These are phyloP conservation scores for Loripinus fragilis DNA, from an alignment of 2,888 invertebrate genomes.

Conservation along the genomic window DNA sequence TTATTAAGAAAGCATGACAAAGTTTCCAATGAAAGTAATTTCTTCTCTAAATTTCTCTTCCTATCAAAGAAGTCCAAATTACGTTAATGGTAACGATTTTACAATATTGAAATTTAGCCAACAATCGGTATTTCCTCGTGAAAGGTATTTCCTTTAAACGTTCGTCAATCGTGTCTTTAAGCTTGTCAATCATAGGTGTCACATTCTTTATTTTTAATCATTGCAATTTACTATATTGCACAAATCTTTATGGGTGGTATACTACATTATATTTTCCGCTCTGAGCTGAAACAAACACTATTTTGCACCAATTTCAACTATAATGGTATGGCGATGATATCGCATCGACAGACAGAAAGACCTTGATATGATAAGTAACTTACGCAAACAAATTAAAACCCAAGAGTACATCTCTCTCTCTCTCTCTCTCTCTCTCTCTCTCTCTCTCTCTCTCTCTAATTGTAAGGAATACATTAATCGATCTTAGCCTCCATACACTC, in stretches of 20 bases:
- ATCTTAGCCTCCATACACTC: too few relatives aligned
- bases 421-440: too few relatives aligned
- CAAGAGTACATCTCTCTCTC: too few relatives aligned
- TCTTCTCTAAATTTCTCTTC: not conserved
- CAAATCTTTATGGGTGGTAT: slow-evolving; percentile 39
- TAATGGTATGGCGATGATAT: too few relatives aligned
- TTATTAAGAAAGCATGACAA: slow-evolving; percentile 18
- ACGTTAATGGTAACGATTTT: slow-evolving; percentile 30
- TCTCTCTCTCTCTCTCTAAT: too few relatives aligned
- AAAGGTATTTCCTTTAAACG: slow-evolving; percentile 21
- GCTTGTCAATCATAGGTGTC: slow-evolving; percentile 51
- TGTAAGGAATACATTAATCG: too few relatives aligned
- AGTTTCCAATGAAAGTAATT: slow-evolving; percentile 22
- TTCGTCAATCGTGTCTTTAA: slow-evolving; percentile 22
- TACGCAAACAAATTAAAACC: too few relatives aligned
- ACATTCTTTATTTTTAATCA: slow-evolving; percentile 48
- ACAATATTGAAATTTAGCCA: slow-evolving; percentile 23
- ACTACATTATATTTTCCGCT: not conserved
- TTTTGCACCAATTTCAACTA: slow-evolving; percentile 8
- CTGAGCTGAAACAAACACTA: slow-evolving; percentile 10
- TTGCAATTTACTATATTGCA: slow-evolving; percentile 25
- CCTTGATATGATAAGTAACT: too few relatives aligned
- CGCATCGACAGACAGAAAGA: too few relatives aligned
- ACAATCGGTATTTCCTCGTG: slow-evolving; percentile 12
- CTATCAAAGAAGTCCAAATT: slow-evolving; percentile 36